These are phyloP conservation scores for Tineola bisselliella DNA, from an alignment of 2,888 invertebrate genomes.

Conservation along the genomic window DNA sequence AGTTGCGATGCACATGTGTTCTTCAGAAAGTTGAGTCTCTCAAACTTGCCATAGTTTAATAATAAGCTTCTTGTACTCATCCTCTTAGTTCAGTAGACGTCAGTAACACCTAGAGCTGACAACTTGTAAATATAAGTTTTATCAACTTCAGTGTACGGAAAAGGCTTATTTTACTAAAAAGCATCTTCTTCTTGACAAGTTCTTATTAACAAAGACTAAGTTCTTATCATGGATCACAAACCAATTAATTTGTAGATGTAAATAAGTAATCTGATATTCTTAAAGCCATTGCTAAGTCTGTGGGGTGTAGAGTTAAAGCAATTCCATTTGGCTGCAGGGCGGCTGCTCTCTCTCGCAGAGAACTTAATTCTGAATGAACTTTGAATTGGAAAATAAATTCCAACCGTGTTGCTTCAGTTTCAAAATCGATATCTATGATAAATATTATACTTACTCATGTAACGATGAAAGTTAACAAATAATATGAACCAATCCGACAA, in stretches of 20 bases:
- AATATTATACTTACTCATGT: background rate
- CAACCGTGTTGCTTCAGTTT: constrained; percentile 35
- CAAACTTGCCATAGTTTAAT: constrained; percentile 18
- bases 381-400: constrained; percentile 50
- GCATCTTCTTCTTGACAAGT: background rate
- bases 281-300: constrained; percentile 24
- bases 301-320: constrained; percentile 39
- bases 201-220: background rate
- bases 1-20: constrained; percentile 17
- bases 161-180: background rate
- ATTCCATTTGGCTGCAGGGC: constrained; percentile 43
- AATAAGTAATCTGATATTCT: constrained; percentile 2
- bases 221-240: background rate
- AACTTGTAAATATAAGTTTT: constrained; percentile 6
- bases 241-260: background rate
- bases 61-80: constrained; percentile 19
- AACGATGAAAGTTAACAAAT: background rate
- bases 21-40: constrained; percentile 16
- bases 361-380: constrained; percentile 50
- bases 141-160: background rate
- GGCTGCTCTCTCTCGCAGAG: constrained; percentile 30
- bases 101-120: constrained; percentile 5
- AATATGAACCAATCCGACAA: background rate
- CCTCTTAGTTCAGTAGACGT: constrained; percentile 15
- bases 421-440: constrained; percentile 16